A percentile compares a stretch with the other conserved stretches of the same genome.
phyloP scores from a whole-genome alignment of 2,888 invertebrate species.

The Stenchaetothrips biformis region DNA sequence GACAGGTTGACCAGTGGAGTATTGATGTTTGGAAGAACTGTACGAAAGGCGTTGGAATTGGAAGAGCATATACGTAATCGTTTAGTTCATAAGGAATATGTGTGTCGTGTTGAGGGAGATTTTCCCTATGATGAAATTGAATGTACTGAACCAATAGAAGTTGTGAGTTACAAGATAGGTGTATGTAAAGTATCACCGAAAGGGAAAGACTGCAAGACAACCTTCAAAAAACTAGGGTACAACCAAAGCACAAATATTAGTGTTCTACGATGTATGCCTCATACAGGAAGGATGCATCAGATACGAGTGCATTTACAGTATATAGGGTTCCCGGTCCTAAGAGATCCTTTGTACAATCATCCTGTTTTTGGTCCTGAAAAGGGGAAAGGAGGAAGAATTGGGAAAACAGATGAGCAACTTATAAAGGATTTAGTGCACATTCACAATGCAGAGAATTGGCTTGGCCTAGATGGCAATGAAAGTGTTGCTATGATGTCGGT shows the following conservation, averaged over 20 bases:
- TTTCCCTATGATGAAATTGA: conserved; percentile 49
- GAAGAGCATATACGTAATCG: conserved; percentile 49
- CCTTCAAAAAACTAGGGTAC: conserved; percentile 49
- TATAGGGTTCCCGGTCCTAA: conserved; percentile 56
- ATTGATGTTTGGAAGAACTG: conserved; percentile 51
- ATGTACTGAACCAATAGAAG: conserved; percentile 49
- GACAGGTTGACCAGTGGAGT: conserved; percentile 58
- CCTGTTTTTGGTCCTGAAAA: conserved; percentile 4
- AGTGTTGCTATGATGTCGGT: conserved; percentile 31
- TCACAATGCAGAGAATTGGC: conserved; percentile 48
- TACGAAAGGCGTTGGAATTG: conserved; percentile 49
- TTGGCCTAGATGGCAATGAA: conserved; percentile 43
- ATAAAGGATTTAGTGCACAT: conserved; percentile 45
- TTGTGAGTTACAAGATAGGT: conserved; percentile 50
- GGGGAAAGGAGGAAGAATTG: conserved; percentile 41
- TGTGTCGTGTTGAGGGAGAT: conserved; percentile 49
- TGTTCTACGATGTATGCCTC: conserved; percentile 52
- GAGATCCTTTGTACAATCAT: conserved; percentile 56
- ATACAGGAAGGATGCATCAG: conserved; percentile 59
- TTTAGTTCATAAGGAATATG: conserved; percentile 51
- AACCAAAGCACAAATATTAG: conserved; percentile 48
- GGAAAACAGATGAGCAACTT: conserved; percentile 46
- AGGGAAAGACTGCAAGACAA: conserved; percentile 51
- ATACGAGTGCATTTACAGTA: conserved; percentile 59
- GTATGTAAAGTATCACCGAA: conserved; percentile 49